Conservation (phyloP, 35 echinoderm and acorn worm genomes). For the Apostichopus japonicus region DNA sequence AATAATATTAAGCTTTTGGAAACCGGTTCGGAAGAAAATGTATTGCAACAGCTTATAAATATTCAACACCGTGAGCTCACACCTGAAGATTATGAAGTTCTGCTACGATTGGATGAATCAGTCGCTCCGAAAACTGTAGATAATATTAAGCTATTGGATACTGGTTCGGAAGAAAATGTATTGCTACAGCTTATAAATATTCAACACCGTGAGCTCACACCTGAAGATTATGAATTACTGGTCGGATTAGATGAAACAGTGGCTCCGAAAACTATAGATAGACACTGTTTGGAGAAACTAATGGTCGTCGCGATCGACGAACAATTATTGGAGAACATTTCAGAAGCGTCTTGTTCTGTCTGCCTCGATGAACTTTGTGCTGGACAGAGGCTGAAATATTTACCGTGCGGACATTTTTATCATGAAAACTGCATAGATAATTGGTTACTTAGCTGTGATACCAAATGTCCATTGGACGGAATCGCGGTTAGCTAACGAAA, state of each 20-base stretch:
- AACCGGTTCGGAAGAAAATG: constrained; percentile 32
- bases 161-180: constrained; percentile 40
- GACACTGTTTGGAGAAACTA: constrained; percentile 44
- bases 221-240: constrained; percentile 90
- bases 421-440: constrained; percentile 35
- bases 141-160: not conserved
- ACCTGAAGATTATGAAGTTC: constrained; percentile 88
- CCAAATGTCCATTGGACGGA: constrained; percentile 44
- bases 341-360: constrained; percentile 62
- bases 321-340: constrained; percentile 1
- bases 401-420: constrained; percentile 21
- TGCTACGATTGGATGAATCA: constrained; percentile 76
- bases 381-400: constrained; percentile 71
- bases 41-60: constrained; percentile 57
- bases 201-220: constrained; percentile 80
- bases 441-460: constrained; percentile 37
- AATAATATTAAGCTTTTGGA: constrained; percentile 12
- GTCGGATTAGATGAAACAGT: constrained; percentile 76
- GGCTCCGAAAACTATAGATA: constrained; percentile 69
- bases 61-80: constrained; percentile 83
- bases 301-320: constrained; percentile 7
- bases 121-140: constrained; percentile 73
- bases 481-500: not conserved
- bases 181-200: constrained; percentile 63
- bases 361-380: constrained; percentile 74